Evolutionary conservation across 1,140 invertebrate genomes (phyloP).

Genomic region (Papilio xuthus): DNA sequence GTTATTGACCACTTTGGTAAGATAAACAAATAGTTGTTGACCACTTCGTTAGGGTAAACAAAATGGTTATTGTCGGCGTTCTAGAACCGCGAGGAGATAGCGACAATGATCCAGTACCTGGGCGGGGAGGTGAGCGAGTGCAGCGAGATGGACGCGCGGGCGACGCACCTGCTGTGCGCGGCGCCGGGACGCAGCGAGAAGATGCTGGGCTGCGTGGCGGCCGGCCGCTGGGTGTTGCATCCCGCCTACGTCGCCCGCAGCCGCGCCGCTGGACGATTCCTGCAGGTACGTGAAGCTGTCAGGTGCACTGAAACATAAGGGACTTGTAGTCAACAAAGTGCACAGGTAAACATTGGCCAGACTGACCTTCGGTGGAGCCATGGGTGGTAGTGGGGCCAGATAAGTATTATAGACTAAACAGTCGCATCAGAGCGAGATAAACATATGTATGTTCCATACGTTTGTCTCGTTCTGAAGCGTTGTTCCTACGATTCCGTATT

Average conservation of each 20-base stretch:
- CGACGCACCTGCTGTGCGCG: conserved; percentile 90
- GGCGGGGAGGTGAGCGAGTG: conserved; percentile 86
- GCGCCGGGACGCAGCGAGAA: conserved; percentile 92
- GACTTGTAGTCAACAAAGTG: too few species aligned
- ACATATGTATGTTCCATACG: too few species aligned
- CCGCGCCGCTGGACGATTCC: conserved; percentile 83
- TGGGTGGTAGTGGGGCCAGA: too few species aligned
- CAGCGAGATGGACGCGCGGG: conserved; percentile 84
- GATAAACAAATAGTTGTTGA: background rate
- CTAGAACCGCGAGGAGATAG: conserved; percentile 75
- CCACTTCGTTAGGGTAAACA: background rate
- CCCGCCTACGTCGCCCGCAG: conserved; percentile 88
- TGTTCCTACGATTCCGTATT: too few species aligned
- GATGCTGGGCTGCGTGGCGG: conserved; percentile 90
- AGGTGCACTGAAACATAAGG: too few species aligned
- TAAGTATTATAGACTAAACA: too few species aligned
- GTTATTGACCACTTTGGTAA: background rate
- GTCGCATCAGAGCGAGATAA: too few species aligned
- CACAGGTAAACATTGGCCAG: too few species aligned
- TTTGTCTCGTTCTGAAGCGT: too few species aligned
- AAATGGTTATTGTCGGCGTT: background rate
- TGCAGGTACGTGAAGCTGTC: conserved; percentile 73
- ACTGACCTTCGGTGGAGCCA: too few species aligned
- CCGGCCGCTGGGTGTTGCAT: conserved; percentile 94
- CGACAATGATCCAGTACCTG: conserved; percentile 82